Conservation (phyloP, 53 echinoderm and acorn worm species). For the Antedon mediterranea region DNA sequence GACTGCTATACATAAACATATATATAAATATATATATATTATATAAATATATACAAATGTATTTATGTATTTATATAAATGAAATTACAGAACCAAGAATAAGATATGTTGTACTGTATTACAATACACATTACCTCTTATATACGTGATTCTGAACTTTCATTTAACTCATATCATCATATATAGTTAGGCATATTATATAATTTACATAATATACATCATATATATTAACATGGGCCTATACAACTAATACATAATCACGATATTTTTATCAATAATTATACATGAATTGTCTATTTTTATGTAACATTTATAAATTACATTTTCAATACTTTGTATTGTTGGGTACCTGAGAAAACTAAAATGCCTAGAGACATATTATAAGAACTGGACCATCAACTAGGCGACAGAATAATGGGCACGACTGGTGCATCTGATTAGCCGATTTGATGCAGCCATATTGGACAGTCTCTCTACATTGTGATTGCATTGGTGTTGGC, state of each 20-base stretch:
- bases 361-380: no score
- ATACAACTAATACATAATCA: not conserved
- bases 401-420: no score
- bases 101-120: not conserved
- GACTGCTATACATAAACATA: not conserved
- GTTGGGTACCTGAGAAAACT: not conserved
- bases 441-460: no score
- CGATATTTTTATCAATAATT: not conserved
- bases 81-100: not conserved
- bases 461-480: no score
- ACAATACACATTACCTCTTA: not conserved
- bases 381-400: no score
- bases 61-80: not conserved
- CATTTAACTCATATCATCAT: not conserved
- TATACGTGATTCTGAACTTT: not conserved
- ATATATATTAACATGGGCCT: not conserved
- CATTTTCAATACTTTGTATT: not conserved
- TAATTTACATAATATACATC: not conserved
- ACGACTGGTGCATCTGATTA: no score
- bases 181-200: not conserved
- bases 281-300: not conserved
- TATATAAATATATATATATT: not conserved
- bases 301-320: not conserved
- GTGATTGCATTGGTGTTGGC: no score
- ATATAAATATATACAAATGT: slow-evolving; percentile 1